phyloP scores from a whole-genome alignment of 23 tunicate species.

The Halocynthia aurantium region DNA sequence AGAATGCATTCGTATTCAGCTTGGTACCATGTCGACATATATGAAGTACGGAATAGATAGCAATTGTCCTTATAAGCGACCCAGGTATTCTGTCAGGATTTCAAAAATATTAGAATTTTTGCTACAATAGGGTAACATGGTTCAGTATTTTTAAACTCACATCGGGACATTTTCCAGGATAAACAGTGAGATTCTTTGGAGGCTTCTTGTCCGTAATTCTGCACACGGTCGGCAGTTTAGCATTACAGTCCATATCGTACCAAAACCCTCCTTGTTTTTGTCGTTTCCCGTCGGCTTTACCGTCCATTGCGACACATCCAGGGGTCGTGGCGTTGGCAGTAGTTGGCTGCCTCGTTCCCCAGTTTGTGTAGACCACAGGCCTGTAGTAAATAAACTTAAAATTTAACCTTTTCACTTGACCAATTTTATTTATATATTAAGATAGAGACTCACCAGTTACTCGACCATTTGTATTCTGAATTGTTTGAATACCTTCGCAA shows the following conservation, averaged over 20 bases:
- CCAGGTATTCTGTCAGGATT: constrained; percentile 35
- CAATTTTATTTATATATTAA: background rate
- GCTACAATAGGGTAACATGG: background rate
- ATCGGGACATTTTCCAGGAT: constrained; percentile 59
- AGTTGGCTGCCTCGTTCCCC: constrained; percentile 67
- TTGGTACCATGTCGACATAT: constrained; percentile 67
- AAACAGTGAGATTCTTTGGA: constrained; percentile 44
- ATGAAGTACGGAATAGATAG: constrained; percentile 34
- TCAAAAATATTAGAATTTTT: background rate
- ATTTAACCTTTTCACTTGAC: background rate
- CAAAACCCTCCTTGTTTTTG: constrained; percentile 59
- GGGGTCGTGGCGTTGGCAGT: constrained; percentile 37
- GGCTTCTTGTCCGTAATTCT: constrained; percentile 64
- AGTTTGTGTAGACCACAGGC: constrained; percentile 69
- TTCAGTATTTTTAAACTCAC: constrained; percentile 11
- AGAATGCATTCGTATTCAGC: constrained; percentile 55
- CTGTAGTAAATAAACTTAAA: constrained; percentile 20
- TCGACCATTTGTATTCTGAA: constrained; percentile 38
- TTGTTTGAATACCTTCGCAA: constrained; percentile 25
- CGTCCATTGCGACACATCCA: constrained; percentile 69
- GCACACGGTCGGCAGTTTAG: constrained; percentile 57
- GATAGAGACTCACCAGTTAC: constrained; percentile 40
- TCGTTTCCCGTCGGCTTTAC: constrained; percentile 8
- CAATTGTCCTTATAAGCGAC: constrained; percentile 52
- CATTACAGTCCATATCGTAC: constrained; percentile 55